phyloP scores from a whole-genome alignment of 2,797 vertebrate genomes.

The Hozukius guyotensis region DNA sequence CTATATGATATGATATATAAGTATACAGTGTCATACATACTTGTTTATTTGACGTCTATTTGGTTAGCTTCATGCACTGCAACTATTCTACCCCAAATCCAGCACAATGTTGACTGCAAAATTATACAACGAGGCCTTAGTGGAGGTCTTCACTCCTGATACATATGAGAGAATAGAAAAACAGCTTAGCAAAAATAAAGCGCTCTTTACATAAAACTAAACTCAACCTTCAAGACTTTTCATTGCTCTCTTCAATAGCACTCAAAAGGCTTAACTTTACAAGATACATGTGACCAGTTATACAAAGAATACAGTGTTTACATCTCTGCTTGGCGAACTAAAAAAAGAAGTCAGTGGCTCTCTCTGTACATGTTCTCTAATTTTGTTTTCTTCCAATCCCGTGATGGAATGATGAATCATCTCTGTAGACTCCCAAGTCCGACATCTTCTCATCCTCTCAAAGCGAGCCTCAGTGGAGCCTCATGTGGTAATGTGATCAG shows the following conservation, averaged over 20 bases:
- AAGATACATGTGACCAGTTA: background rate
- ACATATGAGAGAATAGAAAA: background rate
- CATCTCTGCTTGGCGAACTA: background rate
- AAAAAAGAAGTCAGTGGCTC: background rate
- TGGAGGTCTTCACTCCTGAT: background rate
- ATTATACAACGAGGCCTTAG: background rate
- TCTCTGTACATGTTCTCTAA: background rate
- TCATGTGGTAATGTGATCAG: constrained; percentile 5
- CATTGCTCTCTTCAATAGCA: background rate
- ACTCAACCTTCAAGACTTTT: background rate
- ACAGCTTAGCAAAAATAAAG: background rate
- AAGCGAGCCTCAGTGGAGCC: background rate
- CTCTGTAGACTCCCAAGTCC: background rate
- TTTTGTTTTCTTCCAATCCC: background rate
- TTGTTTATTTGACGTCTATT: background rate
- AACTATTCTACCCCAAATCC: background rate
- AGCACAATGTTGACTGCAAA: background rate
- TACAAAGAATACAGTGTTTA: background rate
- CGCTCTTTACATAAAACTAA: background rate
- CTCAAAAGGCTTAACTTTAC: background rate
- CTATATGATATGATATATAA: background rate
- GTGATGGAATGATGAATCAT: background rate
- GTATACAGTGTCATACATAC: background rate
- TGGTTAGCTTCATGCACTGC: background rate
- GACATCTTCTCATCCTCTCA: background rate